Percentiles rank a stretch among this genome's conserved stretches.
These are phyloP conservation scores for Pelosia muscerda DNA, from an alignment of 2,888 invertebrate species.

Conservation along the genomic window DNA sequence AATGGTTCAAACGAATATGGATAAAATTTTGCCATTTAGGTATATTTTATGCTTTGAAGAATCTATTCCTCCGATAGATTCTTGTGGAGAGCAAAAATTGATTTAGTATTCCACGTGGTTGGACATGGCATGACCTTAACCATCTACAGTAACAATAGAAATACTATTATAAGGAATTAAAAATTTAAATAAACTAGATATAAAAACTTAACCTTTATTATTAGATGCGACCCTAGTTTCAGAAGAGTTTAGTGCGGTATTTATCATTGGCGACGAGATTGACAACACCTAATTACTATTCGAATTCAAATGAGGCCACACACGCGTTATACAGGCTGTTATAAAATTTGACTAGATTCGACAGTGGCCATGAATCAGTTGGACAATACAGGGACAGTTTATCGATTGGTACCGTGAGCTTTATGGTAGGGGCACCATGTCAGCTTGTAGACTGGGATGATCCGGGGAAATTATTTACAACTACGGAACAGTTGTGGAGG, in stretches of 20 bases:
- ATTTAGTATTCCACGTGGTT: too few relatives aligned
- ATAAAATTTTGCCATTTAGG: too few relatives aligned
- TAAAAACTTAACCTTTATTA: neutral
- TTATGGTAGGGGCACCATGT: constrained; percentile 51
- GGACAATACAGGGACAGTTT: constrained; percentile 72
- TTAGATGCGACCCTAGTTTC: neutral
- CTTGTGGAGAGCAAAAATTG: too few relatives aligned
- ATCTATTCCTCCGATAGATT: too few relatives aligned
- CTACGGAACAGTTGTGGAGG: neutral
- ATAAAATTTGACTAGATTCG: constrained; percentile 51
- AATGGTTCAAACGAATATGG: too few relatives aligned
- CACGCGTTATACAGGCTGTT: constrained; percentile 52
- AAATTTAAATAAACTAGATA: neutral
- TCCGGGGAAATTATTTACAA: neutral
- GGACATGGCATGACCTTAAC: too few relatives aligned
- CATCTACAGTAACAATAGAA: too few relatives aligned
- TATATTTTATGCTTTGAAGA: too few relatives aligned
- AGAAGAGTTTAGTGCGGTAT: constrained; percentile 2
- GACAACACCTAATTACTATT: constrained; percentile 43
- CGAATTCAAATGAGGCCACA: constrained; percentile 59
- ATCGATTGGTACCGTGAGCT: constrained; percentile 70
- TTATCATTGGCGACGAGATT: constrained; percentile 9
- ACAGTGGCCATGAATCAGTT: constrained; percentile 62
- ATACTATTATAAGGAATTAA: too few relatives aligned
- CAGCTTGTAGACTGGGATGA: neutral